A percentile compares a stretch with the other conserved stretches of the same genome.
Conservation (phyloP, 2,113 vertebrate species). For the Phocoena sinus region DNA sequence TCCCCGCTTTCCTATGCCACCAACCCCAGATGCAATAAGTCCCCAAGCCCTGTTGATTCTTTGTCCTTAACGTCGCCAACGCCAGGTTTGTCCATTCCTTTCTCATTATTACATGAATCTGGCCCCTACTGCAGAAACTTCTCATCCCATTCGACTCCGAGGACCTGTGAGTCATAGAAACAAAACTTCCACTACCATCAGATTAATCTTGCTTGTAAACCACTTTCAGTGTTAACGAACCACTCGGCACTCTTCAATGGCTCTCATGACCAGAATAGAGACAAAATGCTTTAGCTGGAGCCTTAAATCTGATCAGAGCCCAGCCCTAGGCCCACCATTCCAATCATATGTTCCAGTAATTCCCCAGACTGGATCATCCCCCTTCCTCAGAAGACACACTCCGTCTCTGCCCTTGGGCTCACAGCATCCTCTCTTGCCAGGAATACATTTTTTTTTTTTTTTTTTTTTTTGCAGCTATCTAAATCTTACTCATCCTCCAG, state of each 20-base stretch:
- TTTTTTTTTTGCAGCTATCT: not conserved
- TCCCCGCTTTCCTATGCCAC: not conserved
- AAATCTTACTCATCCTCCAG: not conserved
- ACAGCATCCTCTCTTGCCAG: not conserved
- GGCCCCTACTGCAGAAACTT: not conserved
- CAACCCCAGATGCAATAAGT: not conserved
- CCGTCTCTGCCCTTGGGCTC: not conserved
- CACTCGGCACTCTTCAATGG: not conserved
- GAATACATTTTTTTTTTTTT: not conserved
- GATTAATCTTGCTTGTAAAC: not conserved
- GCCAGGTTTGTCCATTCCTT: too few relatives aligned
- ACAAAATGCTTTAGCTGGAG: not conserved
- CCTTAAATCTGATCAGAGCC: not conserved
- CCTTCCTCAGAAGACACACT: not conserved
- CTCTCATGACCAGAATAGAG: not conserved
- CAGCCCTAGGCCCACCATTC: not conserved
- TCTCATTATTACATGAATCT: rapidly evolving
- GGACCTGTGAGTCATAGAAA: not conserved
- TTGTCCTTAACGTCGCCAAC: not conserved
- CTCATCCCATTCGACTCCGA: rapidly evolving
- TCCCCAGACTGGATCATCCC: not conserved
- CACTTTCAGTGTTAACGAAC: not conserved
- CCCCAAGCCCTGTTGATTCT: not conserved
- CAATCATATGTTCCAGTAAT: not conserved
- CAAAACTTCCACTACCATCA: not conserved